phyloP scores from a whole-genome alignment of 2,113 vertebrate genomes.

The Monopterus albus region DNA sequence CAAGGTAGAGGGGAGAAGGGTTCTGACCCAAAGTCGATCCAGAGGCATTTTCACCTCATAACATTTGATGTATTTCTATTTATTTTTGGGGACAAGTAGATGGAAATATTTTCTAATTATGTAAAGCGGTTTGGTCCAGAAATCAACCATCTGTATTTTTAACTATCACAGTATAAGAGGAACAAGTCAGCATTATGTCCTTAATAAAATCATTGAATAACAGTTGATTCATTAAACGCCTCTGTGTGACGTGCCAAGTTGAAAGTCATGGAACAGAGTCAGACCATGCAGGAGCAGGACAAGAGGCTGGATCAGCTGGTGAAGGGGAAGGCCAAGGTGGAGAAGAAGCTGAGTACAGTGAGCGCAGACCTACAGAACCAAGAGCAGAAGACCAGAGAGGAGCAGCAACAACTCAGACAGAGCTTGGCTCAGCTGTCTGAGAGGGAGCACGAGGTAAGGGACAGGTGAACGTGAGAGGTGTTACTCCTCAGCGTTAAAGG shows the following conservation, averaged over 20 bases:
- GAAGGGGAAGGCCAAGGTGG: slow-evolving; percentile 85
- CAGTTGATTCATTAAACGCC: slow-evolving; percentile 19
- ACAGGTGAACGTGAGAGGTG: background rate
- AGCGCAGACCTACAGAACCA: slow-evolving; percentile 83
- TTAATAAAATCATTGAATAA: slow-evolving; percentile 17
- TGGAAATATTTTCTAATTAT: background rate
- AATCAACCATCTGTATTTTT: background rate
- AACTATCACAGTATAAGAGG: background rate
- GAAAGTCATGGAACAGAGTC: slow-evolving; percentile 88
- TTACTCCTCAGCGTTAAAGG: background rate
- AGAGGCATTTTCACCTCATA: slow-evolving; percentile 53
- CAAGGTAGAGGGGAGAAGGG: slow-evolving; percentile 84
- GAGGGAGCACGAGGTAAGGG: slow-evolving; percentile 86
- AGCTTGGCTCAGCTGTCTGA: slow-evolving; percentile 85
- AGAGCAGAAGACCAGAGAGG: slow-evolving; percentile 78
- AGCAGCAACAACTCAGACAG: slow-evolving; percentile 80
- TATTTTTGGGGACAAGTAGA: background rate
- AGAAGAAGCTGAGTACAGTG: slow-evolving; percentile 79
- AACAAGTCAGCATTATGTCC: background rate
- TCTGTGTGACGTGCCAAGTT: slow-evolving; percentile 82
- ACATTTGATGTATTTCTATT: slow-evolving; percentile 1
- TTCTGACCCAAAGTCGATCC: slow-evolving; percentile 24
- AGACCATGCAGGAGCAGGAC: slow-evolving; percentile 85
- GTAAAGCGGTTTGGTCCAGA: background rate
- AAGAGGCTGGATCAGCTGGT: slow-evolving; percentile 84